Base-by-base conservation (phyloP, 2,797 vertebrate species). In the Todus mexicanus region DNA sequence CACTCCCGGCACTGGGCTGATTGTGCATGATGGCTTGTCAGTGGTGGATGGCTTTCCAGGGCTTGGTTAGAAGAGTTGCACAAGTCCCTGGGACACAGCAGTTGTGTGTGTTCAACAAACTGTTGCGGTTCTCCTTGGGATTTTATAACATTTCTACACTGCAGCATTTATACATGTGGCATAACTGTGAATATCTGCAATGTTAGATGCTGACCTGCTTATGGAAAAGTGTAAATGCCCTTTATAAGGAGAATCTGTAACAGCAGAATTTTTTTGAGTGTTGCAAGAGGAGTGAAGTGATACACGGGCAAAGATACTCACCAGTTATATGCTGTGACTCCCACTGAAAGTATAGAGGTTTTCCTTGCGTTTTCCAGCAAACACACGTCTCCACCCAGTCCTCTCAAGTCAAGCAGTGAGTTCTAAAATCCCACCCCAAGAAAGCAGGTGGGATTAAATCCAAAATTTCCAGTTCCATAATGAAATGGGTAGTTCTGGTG, bases 11-110 rank as follows among this genome's bases (percentile, higher is more conserved):
- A 40, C 64, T 23, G 50, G 40, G 64, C 29, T 65, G 86, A n/a
- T 12, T 17, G 1, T 1, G 4, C 6, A 40, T 5, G 1, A 47
- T n/a, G 48, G 48, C 2, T 3, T 25, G 40, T 7, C 1, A 3
- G 15, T 53, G 71, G 29, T 27, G 57, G 68, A 12, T 53, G 51
- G 43, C 29, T 84, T 74, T 69, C 50, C 57, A 72, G 77, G 63
- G 26, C 86, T 84, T 21, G 20, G 22, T 35, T 27, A 51, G 53
- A 35, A 4, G 26, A 11, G 1, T 38, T 17, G 23, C n/a, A 25
- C 45, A 35, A 37, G 35, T 21, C 35, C 42, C 27, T 38, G 63
- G 75, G 35, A 45, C 17, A 2, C n/a, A 11, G 40, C 43, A 38
- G 9, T 2, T 89, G 14, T 26, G 25, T 15, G 2, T 26, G 48